These are phyloP conservation scores for Lanistes nyassanus DNA, from an alignment of 1,140 invertebrate species.

Conservation along the genomic window DNA sequence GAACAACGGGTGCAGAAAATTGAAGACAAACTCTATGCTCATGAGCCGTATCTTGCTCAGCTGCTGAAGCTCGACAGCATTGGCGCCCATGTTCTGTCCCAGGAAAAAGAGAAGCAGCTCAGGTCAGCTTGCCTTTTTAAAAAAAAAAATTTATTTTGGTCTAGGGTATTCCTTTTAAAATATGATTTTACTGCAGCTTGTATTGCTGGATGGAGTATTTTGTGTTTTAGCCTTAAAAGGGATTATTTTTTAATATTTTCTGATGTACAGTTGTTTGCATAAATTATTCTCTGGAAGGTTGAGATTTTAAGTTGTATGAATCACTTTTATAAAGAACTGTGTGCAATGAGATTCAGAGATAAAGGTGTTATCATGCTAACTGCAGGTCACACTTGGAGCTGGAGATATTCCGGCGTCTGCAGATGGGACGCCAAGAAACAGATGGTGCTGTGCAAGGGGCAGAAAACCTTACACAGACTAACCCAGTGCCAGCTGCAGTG, in stretches of 20 bases:
- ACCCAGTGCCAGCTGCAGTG: not conserved
- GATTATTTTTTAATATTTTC: not conserved
- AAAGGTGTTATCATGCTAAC: slow-evolving; percentile 18
- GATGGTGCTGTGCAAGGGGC: slow-evolving; percentile 14
- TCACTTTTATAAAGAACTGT: not conserved
- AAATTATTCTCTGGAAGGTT: no score
- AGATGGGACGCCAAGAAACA: slow-evolving; percentile 51
- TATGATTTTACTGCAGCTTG: not conserved
- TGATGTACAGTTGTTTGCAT: no score
- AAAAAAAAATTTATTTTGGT: no score
- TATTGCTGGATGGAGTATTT: not conserved
- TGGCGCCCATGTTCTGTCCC: slow-evolving; percentile 48
- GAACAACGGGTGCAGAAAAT: slow-evolving; percentile 59
- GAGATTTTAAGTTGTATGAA: no score
- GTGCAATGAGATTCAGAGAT: not conserved
- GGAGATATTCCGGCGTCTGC: slow-evolving; percentile 62
- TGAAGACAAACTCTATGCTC: slow-evolving; percentile 58
- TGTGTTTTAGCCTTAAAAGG: not conserved
- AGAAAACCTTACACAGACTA: slow-evolving; percentile 19
- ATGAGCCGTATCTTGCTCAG: slow-evolving; percentile 61
- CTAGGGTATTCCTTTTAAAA: no score
- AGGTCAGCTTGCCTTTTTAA: slow-evolving; percentile 46
- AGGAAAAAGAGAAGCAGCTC: slow-evolving; percentile 59
- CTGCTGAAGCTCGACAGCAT: slow-evolving; percentile 57
- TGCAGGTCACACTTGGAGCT: slow-evolving; percentile 58